Base-by-base conservation (phyloP, 1,140 invertebrate species). In the Charaxes varanes region DNA sequence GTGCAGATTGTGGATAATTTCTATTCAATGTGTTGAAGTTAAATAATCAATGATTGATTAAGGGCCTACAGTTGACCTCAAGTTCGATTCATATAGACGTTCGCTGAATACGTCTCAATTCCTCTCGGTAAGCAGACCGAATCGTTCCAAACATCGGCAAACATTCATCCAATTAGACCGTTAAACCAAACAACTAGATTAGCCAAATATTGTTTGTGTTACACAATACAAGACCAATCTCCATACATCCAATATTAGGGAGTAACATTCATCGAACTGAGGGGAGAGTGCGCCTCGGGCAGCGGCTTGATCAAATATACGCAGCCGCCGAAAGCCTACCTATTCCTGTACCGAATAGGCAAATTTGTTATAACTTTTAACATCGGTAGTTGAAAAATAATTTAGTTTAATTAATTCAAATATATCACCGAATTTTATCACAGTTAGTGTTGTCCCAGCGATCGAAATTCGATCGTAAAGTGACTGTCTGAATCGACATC, bases 231-330 rank as follows among this genome's bases (percentile, higher is more conserved):
- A 61, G 56, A 57, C 62, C 59, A 67, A 71, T 66, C 61, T 68
- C 68, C 61, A 69, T 68, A 72, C 63, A 72, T 68, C 40, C 51
- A 61, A 62, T 72, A 72, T 72, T 66, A 72, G 64, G 53, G 58
- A 52, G 62, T 38, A 49, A 64, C 57, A 61, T 53, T 58, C 61
- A 61, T 59, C 31, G 50, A 60, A 55, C 54, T 45, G 55, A 65
- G 55, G 62, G 62, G 58, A 49, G 43, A 50, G 44, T 34, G 37
- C 28, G 54, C 62, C 62, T 49, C 49, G 38, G 51, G 60, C 57
- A 40, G 26, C 13, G 48, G 44, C 41, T 55, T 46, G 52, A 46
- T 43, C 53, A 66, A 62, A 66, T 53, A 57, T 31, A 35, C n/a
- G n/a, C n/a, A n/a, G n/a, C 44, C 30, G 40, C 23, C 30, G 21